A percentile compares a stretch with the other conserved stretches of the same genome.
Evolutionary conservation across 2,113 vertebrate species (phyloP).

Genomic region (Hippocampus barbouri): DNA sequence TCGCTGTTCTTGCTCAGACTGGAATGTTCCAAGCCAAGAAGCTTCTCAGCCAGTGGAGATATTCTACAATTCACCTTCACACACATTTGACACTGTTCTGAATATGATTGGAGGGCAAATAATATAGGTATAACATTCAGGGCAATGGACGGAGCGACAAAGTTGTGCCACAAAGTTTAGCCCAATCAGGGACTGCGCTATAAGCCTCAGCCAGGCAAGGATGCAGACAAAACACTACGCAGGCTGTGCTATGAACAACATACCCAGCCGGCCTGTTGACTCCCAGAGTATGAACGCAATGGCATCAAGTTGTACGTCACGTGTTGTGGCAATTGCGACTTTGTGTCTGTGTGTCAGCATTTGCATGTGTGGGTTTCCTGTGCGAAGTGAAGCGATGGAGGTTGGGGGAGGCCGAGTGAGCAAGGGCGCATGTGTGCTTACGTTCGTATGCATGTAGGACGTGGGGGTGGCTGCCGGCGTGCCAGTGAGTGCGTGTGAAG

Average conservation of each 20-base stretch:
- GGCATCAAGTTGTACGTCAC: constrained; percentile 29
- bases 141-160: neutral
- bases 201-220: constrained; percentile 33
- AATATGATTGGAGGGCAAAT: neutral
- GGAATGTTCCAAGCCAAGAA: constrained; percentile 67
- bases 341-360: constrained; percentile 37
- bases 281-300: constrained; percentile 15
- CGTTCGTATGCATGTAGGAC: constrained; percentile 27
- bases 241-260: constrained; percentile 8
- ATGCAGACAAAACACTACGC: constrained; percentile 14
- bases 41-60: constrained; percentile 58
- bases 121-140: neutral
- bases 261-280: constrained; percentile 21
- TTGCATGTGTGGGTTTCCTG: constrained; percentile 65
- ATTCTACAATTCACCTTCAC: constrained; percentile 46
- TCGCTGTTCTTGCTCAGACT: constrained; percentile 51
- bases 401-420: constrained; percentile 22
- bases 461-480: constrained; percentile 31
- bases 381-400: constrained; percentile 27
- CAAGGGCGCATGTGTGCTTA: constrained; percentile 26
- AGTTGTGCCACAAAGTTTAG: neutral
- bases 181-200: neutral
- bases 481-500: constrained; percentile 28
- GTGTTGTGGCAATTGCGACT: constrained; percentile 17
- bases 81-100: neutral